Base-by-base conservation (phyloP, 1,140 invertebrate species). In the Pantala flavescens region DNA sequence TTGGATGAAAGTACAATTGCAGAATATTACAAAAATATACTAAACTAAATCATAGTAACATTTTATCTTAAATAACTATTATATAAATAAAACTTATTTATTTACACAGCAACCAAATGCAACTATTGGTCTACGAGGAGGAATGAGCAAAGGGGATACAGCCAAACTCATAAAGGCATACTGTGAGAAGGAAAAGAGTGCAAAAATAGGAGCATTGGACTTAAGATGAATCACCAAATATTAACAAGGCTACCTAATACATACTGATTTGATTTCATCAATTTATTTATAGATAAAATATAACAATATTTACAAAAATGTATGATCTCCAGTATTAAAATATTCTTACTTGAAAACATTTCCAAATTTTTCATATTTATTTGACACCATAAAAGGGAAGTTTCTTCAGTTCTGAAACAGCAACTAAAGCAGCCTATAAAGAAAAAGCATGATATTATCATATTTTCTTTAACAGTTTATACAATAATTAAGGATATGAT, bases 321-420 rank as follows among this genome's bases (percentile, higher is more conserved):
- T 36, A 36, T 36, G 28, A 36, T 36, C 28, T 36, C 28, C 2
- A 36, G 28, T 9, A 36, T 36, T 36, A 63, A 63, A 63, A 5
- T 21, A 63, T 63, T 1, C 49, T 63, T 21, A 63, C 49, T 36
- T 36, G 28, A 63, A 63, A 21, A 63, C 12, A 63, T 3, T 63
- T 3, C 28, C 0, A 71, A 71, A 5, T 24, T 23, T 71, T 23
- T 9, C 9, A 71, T 73, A 2, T 7, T 42, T 24, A 73, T 24
- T 43, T 49, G 75, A 81, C 79, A 73, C 79, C 79, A 75, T 86
- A 86, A 78, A 86, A 87, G 9, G 82, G 82, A 72, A 86, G 82
- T 74, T 85, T 79, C 75, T 85, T 85, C n/a, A 87, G 78, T 81
- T 87, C 86, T 43, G 81, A 82, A 19, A 87, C 79, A 36, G 84